Evolutionary conservation across 2,888 invertebrate genomes (phyloP).

Genomic region (Himalopsyche japonica): DNA sequence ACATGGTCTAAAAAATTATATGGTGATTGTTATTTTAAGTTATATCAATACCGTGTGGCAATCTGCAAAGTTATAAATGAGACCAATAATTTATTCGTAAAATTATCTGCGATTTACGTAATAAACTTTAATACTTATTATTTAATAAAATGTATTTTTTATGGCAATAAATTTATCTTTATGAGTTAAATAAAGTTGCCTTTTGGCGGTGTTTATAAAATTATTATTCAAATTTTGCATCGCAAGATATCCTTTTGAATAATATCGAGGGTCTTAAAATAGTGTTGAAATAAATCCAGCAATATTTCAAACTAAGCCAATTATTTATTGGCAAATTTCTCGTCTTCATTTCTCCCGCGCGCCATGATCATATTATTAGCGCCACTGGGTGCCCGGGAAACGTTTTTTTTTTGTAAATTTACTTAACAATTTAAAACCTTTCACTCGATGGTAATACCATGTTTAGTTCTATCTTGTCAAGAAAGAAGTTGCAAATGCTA

Average conservation of each 20-base stretch:
- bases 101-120: neutral
- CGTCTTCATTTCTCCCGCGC: neutral
- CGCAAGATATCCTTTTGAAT: neutral
- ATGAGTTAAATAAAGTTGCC: neutral
- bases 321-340: conserved; percentile 16
- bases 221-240: neutral
- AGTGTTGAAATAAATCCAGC: conserved; percentile 13
- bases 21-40: too few species aligned
- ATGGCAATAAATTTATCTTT: neutral
- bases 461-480: too few species aligned
- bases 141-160: neutral
- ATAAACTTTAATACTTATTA: neutral
- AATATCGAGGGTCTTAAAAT: neutral
- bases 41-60: too few species aligned
- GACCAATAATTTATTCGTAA: neutral
- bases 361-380: conserved; percentile 9
- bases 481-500: too few species aligned
- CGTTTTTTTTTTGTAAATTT: too few species aligned
- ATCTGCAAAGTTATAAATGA: too few species aligned
- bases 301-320: conserved; percentile 23
- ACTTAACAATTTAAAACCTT: too few species aligned
- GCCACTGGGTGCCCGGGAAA: neutral
- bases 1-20: too few species aligned
- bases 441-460: too few species aligned
- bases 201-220: neutral